phyloP scores from a whole-genome alignment of 2,888 invertebrate species.

The Orchesella flavescens region DNA sequence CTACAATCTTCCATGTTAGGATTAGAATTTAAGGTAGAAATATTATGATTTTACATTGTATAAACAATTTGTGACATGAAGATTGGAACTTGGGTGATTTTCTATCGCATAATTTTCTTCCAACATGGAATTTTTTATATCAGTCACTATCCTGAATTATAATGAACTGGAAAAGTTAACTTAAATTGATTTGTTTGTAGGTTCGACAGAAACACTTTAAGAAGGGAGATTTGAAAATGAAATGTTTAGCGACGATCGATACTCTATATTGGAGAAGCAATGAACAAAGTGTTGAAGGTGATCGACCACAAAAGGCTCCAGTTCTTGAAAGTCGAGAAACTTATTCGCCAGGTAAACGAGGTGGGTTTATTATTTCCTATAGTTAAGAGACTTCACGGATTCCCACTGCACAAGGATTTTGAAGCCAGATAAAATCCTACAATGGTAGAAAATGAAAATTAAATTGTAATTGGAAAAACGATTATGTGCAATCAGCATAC shows the following conservation, averaged over 20 bases:
- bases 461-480: no score
- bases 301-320: slow-evolving; percentile 82
- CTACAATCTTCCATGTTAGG: slow-evolving; percentile 85
- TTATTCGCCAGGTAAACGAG: slow-evolving; percentile 69
- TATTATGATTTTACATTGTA: not conserved
- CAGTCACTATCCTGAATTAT: no score
- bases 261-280: slow-evolving; percentile 77
- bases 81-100: no score
- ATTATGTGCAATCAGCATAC: no score
- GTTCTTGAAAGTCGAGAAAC: slow-evolving; percentile 85
- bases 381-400: no score
- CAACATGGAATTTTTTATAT: no score
- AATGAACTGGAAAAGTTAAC: no score
- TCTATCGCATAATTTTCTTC: no score
- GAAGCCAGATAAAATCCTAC: no score
- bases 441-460: no score
- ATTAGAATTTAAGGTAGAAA: slow-evolving; percentile 81
- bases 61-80: no score
- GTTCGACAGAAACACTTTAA: slow-evolving; percentile 86
- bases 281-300: slow-evolving; percentile 89
- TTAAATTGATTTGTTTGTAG: slow-evolving; percentile 50
- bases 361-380: slow-evolving; percentile 38
- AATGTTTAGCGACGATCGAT: slow-evolving; percentile 88
- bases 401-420: no score
- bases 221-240: slow-evolving; percentile 88